Evolutionary conservation across 2,797 vertebrate genomes (phyloP), one percentile per base, ranked within the genome.

Genomic region (Remorina albescens): DNA sequence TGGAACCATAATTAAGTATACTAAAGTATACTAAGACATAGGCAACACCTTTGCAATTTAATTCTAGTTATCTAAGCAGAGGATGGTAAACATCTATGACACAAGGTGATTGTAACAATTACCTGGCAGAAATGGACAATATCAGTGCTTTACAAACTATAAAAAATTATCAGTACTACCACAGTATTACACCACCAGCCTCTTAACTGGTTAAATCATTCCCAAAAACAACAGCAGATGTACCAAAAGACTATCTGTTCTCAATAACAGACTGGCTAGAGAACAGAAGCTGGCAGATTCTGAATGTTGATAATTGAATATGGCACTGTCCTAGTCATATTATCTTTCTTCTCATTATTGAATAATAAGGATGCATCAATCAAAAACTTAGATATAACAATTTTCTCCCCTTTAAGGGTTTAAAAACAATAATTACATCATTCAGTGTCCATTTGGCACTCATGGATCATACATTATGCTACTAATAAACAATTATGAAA

Each of bases 241-340:
- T 58, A 88, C 66, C 81, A 81, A 71, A 84, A 63, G 68, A 85
- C 80, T 85, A 65, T 86, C 73, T 86, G 83, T 85, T 83, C 84
- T 79, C 71, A 84, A 65, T 63, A 82, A 84, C 68, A 83, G 73
- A 21, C 72, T 70, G 53, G 59, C 74, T 66, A 50, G 65, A 79
- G 53, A 86, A 78, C 72, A 86, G 62, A 78, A 81, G 69, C 75
- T 80, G 65, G 71, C 76, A 72, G 55, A 68, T 53, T 75, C 68
- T 72, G 63, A 83, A 65, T 36, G 46, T 13, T 62, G 36, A 62
- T 54, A 74, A 67, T 76, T 68, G 1, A 79, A 66, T 60, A 67
- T 67, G 30, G n/a, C 42, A 10, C 39, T 37, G 47, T n/a, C 21
- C 8, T 65, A 62, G 28, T 73, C 12, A 67, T 9, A 49, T 46